Evolutionary conservation across 2,797 vertebrate genomes (phyloP), one percentile per base, ranked within the genome.

Genomic region (Phaenicophaeus curvirostris): DNA sequence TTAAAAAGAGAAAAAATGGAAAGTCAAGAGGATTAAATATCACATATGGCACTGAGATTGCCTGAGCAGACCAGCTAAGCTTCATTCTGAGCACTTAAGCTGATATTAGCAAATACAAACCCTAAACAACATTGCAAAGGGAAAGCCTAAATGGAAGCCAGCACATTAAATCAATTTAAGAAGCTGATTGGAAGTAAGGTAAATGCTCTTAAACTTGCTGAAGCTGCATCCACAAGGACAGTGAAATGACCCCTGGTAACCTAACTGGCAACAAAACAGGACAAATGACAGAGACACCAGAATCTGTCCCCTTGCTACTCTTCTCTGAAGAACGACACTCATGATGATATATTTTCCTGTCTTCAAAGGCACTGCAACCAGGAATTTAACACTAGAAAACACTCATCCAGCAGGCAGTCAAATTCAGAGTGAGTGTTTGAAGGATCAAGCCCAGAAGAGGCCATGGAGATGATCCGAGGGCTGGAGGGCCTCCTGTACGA

Each of bases 21-120:
- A 95, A 91, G 68, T 80, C 53, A 76, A 89, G 85, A 87, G 85
- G 87, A 93, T 95, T 93, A 94, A 77, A 58, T 59, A 39, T 39
- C 65, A 61, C 75, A 85, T 74, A 74, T 48, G 82, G 85, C 72
- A 76, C 30, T 37, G 85, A 80, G 68, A 85, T 94, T 76, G 82
- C 37, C 65, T 62, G 75, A 37, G 35, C 78, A 90, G 85, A 68
- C 51, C 78, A 58, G 91, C 46, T 94, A 78, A 85, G 75, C 78
- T 85, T 83, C 73, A 16, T 24, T 33, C 75, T 58, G 59, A 77
- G 75, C 1, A 0, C 68, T 91, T 95, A 94, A 89, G 72, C 68
- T 89, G 75, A n/a, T 76, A 73, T 82, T 80, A 83, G 44, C 41
- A 91, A 85, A 89, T 33, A 55, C 28, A 89, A 95, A 62, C 63